Evolutionary conservation across 2,888 invertebrate species (phyloP).

Genomic region (Drosophila nigricruria): DNA sequence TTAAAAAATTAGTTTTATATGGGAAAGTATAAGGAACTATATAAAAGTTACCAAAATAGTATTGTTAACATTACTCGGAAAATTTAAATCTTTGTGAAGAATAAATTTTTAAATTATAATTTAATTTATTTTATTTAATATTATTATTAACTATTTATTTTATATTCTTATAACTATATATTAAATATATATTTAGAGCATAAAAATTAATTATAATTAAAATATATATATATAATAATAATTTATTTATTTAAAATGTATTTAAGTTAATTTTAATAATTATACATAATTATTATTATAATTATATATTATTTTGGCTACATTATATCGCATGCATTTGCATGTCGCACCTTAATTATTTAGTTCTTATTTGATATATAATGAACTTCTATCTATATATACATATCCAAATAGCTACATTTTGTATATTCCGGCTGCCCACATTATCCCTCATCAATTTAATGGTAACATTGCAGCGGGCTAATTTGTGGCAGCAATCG

Average conservation of each 20-base stretch:
- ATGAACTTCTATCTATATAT: constrained; percentile 16
- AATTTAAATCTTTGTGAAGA: too few relatives aligned
- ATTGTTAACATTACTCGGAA: background rate
- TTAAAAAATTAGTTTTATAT: too few relatives aligned
- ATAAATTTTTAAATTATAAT: too few relatives aligned
- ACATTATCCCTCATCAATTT: constrained; percentile 51
- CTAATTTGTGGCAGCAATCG: constrained; percentile 42
- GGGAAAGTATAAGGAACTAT: too few relatives aligned
- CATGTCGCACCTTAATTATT: background rate
- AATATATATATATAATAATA: too few relatives aligned
- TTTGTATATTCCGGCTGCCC: constrained; percentile 44
- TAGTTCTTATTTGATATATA: constrained; percentile 5
- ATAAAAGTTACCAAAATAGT: background rate
- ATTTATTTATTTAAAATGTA: background rate
- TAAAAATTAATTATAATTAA: too few relatives aligned
- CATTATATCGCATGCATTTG: background rate
- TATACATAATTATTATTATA: background rate
- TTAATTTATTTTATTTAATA: background rate
- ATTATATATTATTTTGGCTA: background rate
- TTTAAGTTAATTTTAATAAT: background rate
- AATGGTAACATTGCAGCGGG: constrained; percentile 53
- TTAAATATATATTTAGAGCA: background rate
- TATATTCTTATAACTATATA: too few relatives aligned
- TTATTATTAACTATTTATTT: background rate
- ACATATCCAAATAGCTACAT: too few relatives aligned